phyloP scores from a whole-genome alignment of 2,888 invertebrate species.

The Cataglyphis albicans region DNA sequence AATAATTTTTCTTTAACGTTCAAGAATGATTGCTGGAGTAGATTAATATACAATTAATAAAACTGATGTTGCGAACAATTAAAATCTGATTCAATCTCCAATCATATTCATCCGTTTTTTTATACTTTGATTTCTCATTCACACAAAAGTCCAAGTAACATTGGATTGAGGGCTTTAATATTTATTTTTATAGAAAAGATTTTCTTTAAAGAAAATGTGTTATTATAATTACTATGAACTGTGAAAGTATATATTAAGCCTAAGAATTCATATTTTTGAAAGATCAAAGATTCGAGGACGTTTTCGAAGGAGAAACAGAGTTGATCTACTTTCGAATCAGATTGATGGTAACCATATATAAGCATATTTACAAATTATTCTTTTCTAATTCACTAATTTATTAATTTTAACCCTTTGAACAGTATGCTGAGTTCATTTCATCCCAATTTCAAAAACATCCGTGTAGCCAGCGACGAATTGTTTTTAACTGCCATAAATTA shows the following conservation, averaged over 20 bases:
- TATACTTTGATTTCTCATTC: conserved; percentile 38
- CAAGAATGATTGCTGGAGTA: background rate
- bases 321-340: conserved; percentile 28
- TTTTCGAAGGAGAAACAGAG: conserved; percentile 42
- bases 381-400: conserved; percentile 26
- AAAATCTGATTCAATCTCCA: conserved; percentile 30
- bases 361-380: conserved; percentile 43
- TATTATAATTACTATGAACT: background rate
- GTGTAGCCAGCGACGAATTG: background rate
- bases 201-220: conserved; percentile 3
- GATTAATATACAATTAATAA: conserved; percentile 15
- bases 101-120: conserved; percentile 18
- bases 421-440: background rate
- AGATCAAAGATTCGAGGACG: conserved; percentile 21
- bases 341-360: conserved; percentile 44
- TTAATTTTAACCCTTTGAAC: conserved; percentile 42
- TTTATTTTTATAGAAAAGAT: background rate
- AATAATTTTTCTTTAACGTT: background rate
- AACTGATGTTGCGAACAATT: background rate
- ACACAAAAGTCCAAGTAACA: conserved; percentile 20
- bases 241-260: background rate
- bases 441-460: background rate
- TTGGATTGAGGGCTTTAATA: background rate
- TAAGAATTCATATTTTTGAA: conserved; percentile 1
- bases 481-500: background rate